Percentiles rank a stretch among this genome's conserved stretches.
Evolutionary conservation across 2,113 vertebrate species (phyloP).

Genomic region (Siniperca chuatsi): DNA sequence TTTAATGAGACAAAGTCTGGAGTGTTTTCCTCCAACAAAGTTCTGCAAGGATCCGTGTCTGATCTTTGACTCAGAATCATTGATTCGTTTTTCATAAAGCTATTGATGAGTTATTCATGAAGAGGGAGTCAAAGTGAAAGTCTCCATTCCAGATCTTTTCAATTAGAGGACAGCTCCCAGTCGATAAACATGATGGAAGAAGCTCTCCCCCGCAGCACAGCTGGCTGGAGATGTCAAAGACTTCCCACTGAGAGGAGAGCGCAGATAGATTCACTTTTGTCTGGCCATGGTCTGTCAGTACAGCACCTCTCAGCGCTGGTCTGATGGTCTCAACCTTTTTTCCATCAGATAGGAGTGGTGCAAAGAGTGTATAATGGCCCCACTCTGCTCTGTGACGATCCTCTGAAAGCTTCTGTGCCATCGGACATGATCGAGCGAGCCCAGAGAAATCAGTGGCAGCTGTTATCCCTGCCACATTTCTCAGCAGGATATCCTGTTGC

Average conservation of each 20-base stretch:
- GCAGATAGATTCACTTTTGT: slow-evolving; percentile 60
- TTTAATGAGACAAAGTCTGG: slow-evolving; percentile 60
- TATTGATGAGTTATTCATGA: slow-evolving; percentile 73
- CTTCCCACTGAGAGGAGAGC: slow-evolving; percentile 56
- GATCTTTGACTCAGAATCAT: slow-evolving; percentile 60
- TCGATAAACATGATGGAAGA: slow-evolving; percentile 63
- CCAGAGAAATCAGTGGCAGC: slow-evolving; percentile 56
- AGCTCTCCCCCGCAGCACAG: slow-evolving; percentile 51
- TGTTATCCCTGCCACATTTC: slow-evolving; percentile 60
- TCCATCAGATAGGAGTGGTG: slow-evolving; percentile 56
- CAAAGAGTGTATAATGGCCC: slow-evolving; percentile 64
- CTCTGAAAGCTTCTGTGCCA: slow-evolving; percentile 65
- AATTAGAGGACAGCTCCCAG: slow-evolving; percentile 54
- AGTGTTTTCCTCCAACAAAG: slow-evolving; percentile 41
- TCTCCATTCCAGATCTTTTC: slow-evolving; percentile 58
- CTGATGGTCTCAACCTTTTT: slow-evolving; percentile 62
- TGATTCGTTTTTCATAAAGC: slow-evolving; percentile 70
- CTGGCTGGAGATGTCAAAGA: slow-evolving; percentile 72
- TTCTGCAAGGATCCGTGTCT: slow-evolving; percentile 33
- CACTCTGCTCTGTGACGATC: slow-evolving; percentile 57
- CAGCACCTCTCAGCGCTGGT: slow-evolving; percentile 49
- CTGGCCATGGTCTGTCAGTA: slow-evolving; percentile 35
- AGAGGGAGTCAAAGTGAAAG: slow-evolving; percentile 51
- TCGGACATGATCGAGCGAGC: slow-evolving; percentile 59
- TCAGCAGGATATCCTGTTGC: slow-evolving; percentile 70